Base-by-base conservation (phyloP, 2,797 vertebrate species). In the Eospalax fontanierii region DNA sequence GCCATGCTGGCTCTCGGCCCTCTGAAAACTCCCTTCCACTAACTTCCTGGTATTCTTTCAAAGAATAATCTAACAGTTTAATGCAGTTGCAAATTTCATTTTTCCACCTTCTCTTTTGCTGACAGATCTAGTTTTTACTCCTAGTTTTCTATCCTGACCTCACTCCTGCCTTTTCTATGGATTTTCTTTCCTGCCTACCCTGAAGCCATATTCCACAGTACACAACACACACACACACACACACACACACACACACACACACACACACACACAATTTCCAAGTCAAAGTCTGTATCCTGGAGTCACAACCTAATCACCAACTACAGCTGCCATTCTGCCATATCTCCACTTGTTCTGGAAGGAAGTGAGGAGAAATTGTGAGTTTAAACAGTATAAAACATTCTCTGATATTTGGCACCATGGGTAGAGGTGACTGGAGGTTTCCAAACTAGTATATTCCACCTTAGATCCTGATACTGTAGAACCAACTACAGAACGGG, bases 121-220 rank as follows among this genome's bases (percentile, higher is more conserved):
- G 68, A 90, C 40, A 46, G 10, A 33, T 92, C 18, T 86, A 15
- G 10, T 26, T n/a, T 57, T 40, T 85, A 12, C 71, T 46, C 79
- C 63, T 93, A 9, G 10, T 87, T 88, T 84, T 82, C 40, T 24
- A 94, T 50, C 65, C 33, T 93, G 26, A 24, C 80, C 43, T 79
- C 66, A 2, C 30, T 35, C 24, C 33, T 14, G 7, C 28, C 61
- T 30, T 50, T 14, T 50, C 61, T 18, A 4, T 59, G 16, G 40
- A 15, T 59, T 18, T 24, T 3, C 22, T 63, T 68, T 66, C n/a
- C 73, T 92, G 40, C 26, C 74, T 35, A 10, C 22, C 19, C 35
- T 87, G 50, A 74, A 90, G 6, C 26, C 43, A 89, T n/a, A 43
- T 54, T 12, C 50, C 50, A 54, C 50, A 54, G 50, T 11, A 46